phyloP scores from a whole-genome alignment of 2,888 invertebrate species.

The Diarsia mendica region DNA sequence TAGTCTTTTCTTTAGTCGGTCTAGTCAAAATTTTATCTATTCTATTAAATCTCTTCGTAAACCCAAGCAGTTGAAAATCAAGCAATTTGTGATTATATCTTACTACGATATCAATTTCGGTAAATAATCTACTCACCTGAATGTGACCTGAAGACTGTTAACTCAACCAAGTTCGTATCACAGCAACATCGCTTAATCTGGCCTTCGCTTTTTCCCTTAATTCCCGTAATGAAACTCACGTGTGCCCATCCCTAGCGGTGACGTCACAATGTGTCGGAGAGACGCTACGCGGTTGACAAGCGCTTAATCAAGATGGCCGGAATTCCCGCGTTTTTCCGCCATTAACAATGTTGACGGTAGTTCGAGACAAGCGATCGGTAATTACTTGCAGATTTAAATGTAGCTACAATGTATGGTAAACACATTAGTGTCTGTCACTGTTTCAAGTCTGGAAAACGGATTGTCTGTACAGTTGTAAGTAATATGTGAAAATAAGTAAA shows the following conservation, averaged over 20 bases:
- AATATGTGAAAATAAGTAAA: not conserved
- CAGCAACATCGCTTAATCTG: not conserved
- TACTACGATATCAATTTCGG: not conserved
- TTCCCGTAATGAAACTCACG: constrained; percentile 21
- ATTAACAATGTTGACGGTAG: constrained; percentile 58
- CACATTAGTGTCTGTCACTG: constrained; percentile 6
- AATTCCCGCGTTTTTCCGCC: constrained; percentile 61
- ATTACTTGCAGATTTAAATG: constrained; percentile 57
- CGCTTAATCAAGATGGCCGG: constrained; percentile 67
- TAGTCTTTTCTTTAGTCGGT: not conserved
- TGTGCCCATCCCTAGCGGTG: constrained; percentile 58
- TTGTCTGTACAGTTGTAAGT: not conserved
- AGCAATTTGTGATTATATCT: not conserved
- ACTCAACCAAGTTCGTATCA: not conserved
- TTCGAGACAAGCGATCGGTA: constrained; percentile 50
- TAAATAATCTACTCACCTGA: not conserved
- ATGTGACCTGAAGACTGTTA: not conserved
- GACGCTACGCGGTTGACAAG: constrained; percentile 63
- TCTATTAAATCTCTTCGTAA: not conserved
- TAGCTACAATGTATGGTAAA: constrained; percentile 23
- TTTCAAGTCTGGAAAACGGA: not conserved
- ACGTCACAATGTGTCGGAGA: constrained; percentile 62
- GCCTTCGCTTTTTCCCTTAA: not conserved
- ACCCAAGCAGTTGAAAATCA: not conserved
- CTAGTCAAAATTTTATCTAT: not conserved